Base-by-base conservation (phyloP, 2,888 invertebrate genomes). In the Bugulina stolonifera region DNA sequence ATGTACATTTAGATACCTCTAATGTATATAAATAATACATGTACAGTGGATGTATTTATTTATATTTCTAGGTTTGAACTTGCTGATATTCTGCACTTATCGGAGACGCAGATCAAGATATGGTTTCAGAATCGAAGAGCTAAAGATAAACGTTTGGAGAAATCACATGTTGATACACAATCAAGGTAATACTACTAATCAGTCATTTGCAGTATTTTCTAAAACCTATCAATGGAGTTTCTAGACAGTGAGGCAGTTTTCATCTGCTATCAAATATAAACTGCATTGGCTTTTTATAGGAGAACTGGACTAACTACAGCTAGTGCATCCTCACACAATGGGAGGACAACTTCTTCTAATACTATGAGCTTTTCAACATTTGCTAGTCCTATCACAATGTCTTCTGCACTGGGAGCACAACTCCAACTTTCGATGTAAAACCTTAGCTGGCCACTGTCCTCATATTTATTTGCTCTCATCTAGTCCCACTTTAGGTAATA, bases 81-180 rank as follows among this genome's bases (percentile, higher is more conserved):
- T 75, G 92, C 93, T 0, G 89, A 90, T 80, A 85, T 89, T 1
- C 84, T 93, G 58, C 81, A 82, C 55, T 79, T 87, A 55, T 90
- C 91, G 0, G 93, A 93, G 82, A 92, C 92, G 89, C 85, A 93
- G 85, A 92, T 93, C 77, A 93, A 93, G 84, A 93, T 93, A 74
- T 92, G 92, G 92, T 96, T 95, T 85, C 96, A 96, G 86, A 96
- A 96, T 85, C 88, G 96, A 75, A 88, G 96, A 77, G 96, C 96
- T 32, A 96, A 96, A 85, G 95, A 96, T 83, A 96, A 96, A 86
- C 87, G 96, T 75, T 93, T 96, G 76, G 95, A 96, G 83, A 96
- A 96, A 81, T 95, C 95, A 0, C 94, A 94, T 78, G 88, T 94
- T 75, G 95, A 96, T 86, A 94, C 94, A 81, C 94, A 94, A 79